Conservation (phyloP, 2,113 vertebrate species). For the Cichladusa arquata region DNA sequence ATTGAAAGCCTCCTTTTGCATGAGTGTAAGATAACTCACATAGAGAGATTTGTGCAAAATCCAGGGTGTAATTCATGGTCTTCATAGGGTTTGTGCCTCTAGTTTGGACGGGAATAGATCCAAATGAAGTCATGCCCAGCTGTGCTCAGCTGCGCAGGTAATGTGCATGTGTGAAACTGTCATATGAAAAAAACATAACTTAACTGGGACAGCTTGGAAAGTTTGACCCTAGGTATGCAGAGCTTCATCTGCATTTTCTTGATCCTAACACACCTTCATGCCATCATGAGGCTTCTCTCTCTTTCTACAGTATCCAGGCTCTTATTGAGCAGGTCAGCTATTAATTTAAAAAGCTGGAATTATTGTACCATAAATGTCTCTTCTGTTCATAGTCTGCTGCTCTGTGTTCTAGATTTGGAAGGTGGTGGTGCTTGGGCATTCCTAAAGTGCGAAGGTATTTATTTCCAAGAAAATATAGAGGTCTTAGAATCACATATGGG, state of each 20-base stretch:
- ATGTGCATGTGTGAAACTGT: not conserved
- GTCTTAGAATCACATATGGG: not conserved
- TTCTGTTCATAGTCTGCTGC: not conserved
- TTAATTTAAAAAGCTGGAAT: not conserved
- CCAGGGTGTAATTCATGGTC: not conserved
- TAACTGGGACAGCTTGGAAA: not conserved
- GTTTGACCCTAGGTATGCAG: not conserved
- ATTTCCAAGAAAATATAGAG: not conserved
- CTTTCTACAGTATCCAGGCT: not conserved
- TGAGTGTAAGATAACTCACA: not conserved
- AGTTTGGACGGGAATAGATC: not conserved
- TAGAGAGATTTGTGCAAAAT: not conserved
- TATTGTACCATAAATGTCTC: not conserved
- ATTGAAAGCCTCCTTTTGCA: not conserved
- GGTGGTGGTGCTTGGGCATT: not conserved
- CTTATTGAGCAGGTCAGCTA: not conserved
- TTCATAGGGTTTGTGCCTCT: not conserved
- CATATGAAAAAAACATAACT: not conserved
- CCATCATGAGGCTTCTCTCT: not conserved
- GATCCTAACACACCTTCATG: not conserved
- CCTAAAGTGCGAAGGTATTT: not conserved
- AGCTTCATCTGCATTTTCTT: not conserved
- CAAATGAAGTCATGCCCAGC: not conserved
- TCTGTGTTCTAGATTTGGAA: not conserved
- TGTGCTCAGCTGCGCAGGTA: not conserved